These are phyloP conservation scores for Pocillopora grandis DNA, from an alignment of 92 coral and sea anemone genomes.

Conservation along the genomic window DNA sequence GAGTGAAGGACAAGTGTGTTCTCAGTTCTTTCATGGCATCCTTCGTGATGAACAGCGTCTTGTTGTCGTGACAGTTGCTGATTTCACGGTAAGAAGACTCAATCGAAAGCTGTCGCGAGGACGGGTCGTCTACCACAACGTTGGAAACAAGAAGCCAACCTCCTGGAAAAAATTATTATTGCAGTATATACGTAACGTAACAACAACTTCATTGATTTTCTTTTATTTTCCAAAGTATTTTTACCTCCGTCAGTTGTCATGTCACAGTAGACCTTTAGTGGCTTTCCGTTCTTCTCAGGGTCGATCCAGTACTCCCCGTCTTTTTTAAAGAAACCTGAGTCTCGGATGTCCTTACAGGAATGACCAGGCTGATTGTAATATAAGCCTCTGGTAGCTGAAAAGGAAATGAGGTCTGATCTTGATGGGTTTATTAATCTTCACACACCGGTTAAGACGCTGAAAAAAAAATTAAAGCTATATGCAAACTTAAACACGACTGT, in stretches of 20 bases:
- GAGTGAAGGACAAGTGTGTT: slow-evolving; percentile 12
- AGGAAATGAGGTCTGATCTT: too few relatives aligned
- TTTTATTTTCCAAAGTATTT: too few relatives aligned
- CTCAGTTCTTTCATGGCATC: slow-evolving; percentile 16
- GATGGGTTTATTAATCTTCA: too few relatives aligned
- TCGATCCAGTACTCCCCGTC: slow-evolving; percentile 9
- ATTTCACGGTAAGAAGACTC: slow-evolving; percentile 1
- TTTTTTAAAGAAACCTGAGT: background rate
- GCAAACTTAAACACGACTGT: too few relatives aligned
- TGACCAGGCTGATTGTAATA: background rate
- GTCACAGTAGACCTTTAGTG: background rate
- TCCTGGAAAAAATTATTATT: background rate
- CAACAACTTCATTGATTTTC: too few relatives aligned
- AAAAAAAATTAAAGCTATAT: too few relatives aligned
- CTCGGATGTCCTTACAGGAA: background rate
- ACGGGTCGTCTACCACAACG: background rate
- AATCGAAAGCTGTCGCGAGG: background rate
- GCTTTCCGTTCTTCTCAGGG: background rate
- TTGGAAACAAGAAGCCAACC: background rate
- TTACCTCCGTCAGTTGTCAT: background rate
- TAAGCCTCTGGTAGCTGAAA: background rate
- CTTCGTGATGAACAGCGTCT: background rate
- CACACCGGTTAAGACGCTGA: too few relatives aligned
- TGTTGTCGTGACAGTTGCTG: background rate
- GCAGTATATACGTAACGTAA: too few relatives aligned